Conservation (phyloP, 2,888 invertebrate genomes). For the Smittia sp. region DNA sequence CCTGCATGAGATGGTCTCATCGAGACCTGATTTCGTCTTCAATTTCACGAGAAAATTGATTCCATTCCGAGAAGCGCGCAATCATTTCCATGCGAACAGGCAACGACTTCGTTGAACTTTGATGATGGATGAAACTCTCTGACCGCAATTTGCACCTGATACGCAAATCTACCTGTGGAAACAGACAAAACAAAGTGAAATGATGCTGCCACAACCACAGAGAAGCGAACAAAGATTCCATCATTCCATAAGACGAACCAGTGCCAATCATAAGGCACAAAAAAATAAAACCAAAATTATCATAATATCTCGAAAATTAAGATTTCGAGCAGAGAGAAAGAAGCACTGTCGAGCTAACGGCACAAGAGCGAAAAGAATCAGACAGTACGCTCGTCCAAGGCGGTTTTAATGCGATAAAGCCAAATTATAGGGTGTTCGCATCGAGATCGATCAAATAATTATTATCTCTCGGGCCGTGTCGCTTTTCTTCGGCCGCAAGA, state of each 20-base stretch:
- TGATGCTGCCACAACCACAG: neutral
- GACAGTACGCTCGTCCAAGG: neutral
- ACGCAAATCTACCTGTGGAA: neutral
- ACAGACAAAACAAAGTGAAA: neutral
- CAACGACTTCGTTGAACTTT: neutral
- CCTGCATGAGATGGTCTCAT: too few relatives aligned
- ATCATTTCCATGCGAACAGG: neutral
- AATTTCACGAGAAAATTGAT: neutral
- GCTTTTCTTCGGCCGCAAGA: neutral
- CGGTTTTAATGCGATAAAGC: constrained; percentile 20
- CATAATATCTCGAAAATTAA: constrained; percentile 14
- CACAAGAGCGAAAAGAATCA: neutral
- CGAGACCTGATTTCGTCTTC: neutral
- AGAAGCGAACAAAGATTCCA: neutral
- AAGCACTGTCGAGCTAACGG: constrained; percentile 1
- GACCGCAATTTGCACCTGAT: constrained; percentile 11
- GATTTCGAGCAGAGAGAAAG: neutral
- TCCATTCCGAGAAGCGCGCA: neutral
- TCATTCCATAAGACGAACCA: constrained; percentile 10
- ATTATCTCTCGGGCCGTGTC: constrained; percentile 29
- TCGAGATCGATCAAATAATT: constrained; percentile 37
- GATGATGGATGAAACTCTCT: neutral
- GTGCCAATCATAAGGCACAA: constrained; percentile 35
- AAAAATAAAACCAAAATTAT: constrained; percentile 16
- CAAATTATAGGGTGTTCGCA: constrained; percentile 29